Base-by-base conservation (phyloP, 2,113 vertebrate genomes). In the Zosterops hypoxanthus region DNA sequence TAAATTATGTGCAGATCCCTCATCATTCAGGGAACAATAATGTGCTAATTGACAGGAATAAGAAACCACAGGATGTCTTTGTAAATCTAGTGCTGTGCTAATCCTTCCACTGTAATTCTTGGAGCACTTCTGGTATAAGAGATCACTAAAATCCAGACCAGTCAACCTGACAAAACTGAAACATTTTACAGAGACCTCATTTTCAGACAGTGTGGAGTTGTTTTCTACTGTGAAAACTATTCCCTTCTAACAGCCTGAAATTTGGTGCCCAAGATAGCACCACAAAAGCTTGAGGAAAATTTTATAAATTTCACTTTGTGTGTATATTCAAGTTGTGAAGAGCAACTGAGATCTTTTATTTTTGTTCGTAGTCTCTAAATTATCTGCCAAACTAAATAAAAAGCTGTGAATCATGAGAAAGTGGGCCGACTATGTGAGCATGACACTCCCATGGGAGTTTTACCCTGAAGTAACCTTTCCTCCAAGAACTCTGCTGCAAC, bases 41-140 rank as follows among this genome's bases (percentile, higher is more conserved):
- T 78, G 96, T 89, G 96, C 81, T 97, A 97, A 97, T 97, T 97
- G 93, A 89, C 97, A 94, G 63, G 78, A 81, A 26, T 88, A 95
- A 95, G 93, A 96, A 96, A 87, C 52, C 86, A 68, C 82, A 94
- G 92, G 91, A 92, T 70, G 69, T 56, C 78, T 95, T 89, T 91
- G 72, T 80, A 86, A 95, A 3, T 53, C 52, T 56, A 78, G 47
- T 18, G 82, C 47, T 92, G 82, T 75, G 90, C 78, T 93, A 83
- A 95, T 89, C 69, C 82, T 76, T 66, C 46, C 46, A 44, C 44
- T 91, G 80, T 76, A 70, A 86, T 79, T 81, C 73, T 59, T 72
- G 49, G 49, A 94, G 73, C 42, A 18, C 47, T 76, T 65, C 68
- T 71, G 36, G 47, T 69, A 24, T 60, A 64, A 52, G 36, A 76